Evolutionary conservation across 2,113 vertebrate species (phyloP).

Genomic region (Xiphophorus couchianus): DNA sequence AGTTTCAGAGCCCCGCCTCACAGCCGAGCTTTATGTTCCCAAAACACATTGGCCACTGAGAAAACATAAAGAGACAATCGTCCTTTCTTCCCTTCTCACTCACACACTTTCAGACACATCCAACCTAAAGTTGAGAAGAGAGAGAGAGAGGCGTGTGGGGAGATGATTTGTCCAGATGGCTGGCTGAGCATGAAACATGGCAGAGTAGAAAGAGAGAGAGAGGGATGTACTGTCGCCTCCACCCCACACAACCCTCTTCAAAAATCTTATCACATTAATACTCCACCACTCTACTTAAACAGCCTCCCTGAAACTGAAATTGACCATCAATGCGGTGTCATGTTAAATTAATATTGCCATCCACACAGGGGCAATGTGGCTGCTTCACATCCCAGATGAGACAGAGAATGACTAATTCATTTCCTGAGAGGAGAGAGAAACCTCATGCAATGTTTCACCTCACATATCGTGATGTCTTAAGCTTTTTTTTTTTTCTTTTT

Average conservation of each 20-base stretch:
- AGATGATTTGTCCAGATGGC: conserved; percentile 88
- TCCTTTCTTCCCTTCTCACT: conserved; percentile 28
- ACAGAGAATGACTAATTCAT: conserved; percentile 80
- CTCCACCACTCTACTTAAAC: conserved; percentile 89
- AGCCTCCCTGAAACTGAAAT: conserved; percentile 86
- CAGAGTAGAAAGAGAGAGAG: conserved; percentile 76
- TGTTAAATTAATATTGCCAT: conserved; percentile 85
- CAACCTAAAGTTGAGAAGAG: conserved; percentile 85
- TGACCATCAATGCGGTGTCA: conserved; percentile 87
- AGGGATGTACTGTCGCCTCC: conserved; percentile 81
- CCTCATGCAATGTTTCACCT: conserved; percentile 56
- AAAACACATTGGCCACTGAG: conserved; percentile 49
- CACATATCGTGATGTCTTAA: conserved; percentile 17
- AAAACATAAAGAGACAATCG: conserved; percentile 55
- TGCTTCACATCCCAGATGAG: conserved; percentile 75
- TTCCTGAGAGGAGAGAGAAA: conserved; percentile 71
- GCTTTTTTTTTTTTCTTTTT: background rate
- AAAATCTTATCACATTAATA: conserved; percentile 86
- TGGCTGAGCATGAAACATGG: conserved; percentile 89
- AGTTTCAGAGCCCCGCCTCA: conserved; percentile 43
- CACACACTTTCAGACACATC: conserved; percentile 47
- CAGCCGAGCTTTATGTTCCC: conserved; percentile 51
- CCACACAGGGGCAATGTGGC: conserved; percentile 74
- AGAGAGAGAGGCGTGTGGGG: conserved; percentile 85
- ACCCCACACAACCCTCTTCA: conserved; percentile 80